Percentiles rank a stretch among this genome's conserved stretches.
These are phyloP conservation scores for Carterocephalus palaemon DNA, from an alignment of 2,888 invertebrate species.

Conservation along the genomic window DNA sequence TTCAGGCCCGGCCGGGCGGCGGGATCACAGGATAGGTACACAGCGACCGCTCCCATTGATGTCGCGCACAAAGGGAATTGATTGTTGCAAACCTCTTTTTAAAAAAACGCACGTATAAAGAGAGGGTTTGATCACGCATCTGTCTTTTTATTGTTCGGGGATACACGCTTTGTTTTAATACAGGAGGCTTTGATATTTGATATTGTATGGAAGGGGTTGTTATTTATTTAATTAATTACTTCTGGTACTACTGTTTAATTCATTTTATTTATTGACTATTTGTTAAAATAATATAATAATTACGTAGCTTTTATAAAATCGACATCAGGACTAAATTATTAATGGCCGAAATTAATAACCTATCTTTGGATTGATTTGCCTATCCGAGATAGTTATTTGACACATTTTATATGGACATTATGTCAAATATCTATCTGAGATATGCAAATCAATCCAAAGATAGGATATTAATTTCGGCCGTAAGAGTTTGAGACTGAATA, in stretches of 20 bases:
- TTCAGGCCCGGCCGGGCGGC: conserved; percentile 76
- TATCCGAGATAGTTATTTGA: too few relatives aligned
- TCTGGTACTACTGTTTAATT: conserved; percentile 1
- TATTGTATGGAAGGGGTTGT: conserved; percentile 26
- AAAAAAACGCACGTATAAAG: conserved; percentile 45
- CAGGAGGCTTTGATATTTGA: conserved; percentile 27
- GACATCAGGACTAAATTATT: too few relatives aligned
- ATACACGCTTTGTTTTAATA: conserved; percentile 23
- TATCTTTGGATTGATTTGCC: too few relatives aligned
- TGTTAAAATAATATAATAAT: too few relatives aligned
- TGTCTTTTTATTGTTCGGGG: conserved; percentile 43
- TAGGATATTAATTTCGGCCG: too few relatives aligned
- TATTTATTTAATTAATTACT: conserved; percentile 20
- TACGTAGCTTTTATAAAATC: too few relatives aligned
- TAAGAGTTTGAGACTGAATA: too few relatives aligned
- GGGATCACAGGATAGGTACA: conserved; percentile 78
- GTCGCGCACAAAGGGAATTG: conserved; percentile 78
- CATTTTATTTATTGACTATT: neutral
- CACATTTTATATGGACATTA: too few relatives aligned
- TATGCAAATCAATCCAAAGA: too few relatives aligned
- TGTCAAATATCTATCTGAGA: too few relatives aligned
- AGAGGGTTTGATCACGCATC: conserved; percentile 65
- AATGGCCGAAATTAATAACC: too few relatives aligned
- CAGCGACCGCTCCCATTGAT: conserved; percentile 77
- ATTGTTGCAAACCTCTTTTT: conserved; percentile 77